Base-by-base conservation (phyloP, 2,888 invertebrate species). In the Cantharis rustica region DNA sequence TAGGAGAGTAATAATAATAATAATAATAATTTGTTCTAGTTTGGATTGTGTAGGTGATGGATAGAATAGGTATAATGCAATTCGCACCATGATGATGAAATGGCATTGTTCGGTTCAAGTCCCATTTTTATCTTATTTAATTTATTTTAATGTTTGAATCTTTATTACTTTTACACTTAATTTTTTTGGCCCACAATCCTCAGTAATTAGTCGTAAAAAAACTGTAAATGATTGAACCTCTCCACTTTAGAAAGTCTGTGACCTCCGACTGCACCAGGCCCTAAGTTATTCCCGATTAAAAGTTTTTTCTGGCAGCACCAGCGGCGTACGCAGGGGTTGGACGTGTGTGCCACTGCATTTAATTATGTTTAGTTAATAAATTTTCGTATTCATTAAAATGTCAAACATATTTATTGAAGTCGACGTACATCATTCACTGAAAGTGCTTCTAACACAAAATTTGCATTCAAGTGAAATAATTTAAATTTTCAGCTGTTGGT, bases 1-100 rank as follows among this genome's bases (percentile, higher is more conserved):
- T 66, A 66, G 72, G 72, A 72, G 68, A 23, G n/a, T 7, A 70
- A 66, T 66, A 66, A 66, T 63, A 63, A 63, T 63, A 63, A 63
- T 66, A 66, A 23, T 17, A 47, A 47, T 47, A 31, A 47, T 47
- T 20, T 20, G 64, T 66, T 66, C 64, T 15, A 66, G 64, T 66
- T 66, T 66, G 10, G 17, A 17, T 20, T 64, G 64, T 66, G 64
- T 66, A 66, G 64, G 17, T 20, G 64, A 23, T 66, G 64, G 64
- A 47, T 47, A n/a, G 47, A 47, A 47, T 47, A 47, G 23, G 23
- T 23, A 23, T n/a, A 47, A 47, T 47, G 47, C 47, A 47, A 47
- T 47, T 47, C 47, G 9, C 47, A 27, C 11, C 20, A 27, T 9
- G 23, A 23, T 23, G 31, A 31, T 31, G 31, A 31, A 31, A 31